phyloP scores from a whole-genome alignment of 1,140 invertebrate species.

The Conus betulinus region DNA sequence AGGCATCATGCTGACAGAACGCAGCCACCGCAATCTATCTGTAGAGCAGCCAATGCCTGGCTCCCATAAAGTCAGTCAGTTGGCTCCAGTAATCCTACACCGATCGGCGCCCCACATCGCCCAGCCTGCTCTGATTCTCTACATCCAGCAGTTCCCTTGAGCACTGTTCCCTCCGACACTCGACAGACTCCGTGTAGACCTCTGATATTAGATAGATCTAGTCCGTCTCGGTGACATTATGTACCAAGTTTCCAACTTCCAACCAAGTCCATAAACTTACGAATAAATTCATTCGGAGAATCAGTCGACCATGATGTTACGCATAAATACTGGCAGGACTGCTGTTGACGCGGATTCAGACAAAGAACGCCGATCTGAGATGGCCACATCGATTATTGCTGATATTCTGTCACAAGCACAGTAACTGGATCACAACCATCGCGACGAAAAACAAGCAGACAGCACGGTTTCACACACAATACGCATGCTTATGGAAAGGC shows the following conservation, averaged over 20 bases:
- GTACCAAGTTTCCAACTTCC: slow-evolving; percentile 41
- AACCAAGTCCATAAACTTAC: slow-evolving; percentile 21
- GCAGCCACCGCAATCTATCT: background rate
- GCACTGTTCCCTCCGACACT: background rate
- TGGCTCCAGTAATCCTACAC: slow-evolving; percentile 27
- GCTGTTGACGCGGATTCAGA: slow-evolving; percentile 40
- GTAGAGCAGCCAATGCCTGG: slow-evolving; percentile 6
- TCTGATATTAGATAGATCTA: background rate
- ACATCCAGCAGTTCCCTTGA: background rate
- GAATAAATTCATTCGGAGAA: background rate
- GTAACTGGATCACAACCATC: slow-evolving; percentile 50
- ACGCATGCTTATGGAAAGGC: slow-evolving; percentile 17
- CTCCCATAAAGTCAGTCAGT: background rate
- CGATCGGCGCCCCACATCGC: slow-evolving; percentile 13
- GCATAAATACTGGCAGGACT: slow-evolving; percentile 17
- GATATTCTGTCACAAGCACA: slow-evolving; percentile 60
- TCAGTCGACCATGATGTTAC: slow-evolving; percentile 8
- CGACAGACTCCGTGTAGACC: background rate
- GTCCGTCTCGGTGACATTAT: slow-evolving; percentile 6
- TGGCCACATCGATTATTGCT: slow-evolving; percentile 69
- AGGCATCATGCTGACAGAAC: background rate
- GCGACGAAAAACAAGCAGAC: slow-evolving; percentile 31
- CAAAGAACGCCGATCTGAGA: slow-evolving; percentile 54
- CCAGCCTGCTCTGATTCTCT: slow-evolving; percentile 2
- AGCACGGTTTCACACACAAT: slow-evolving; percentile 17